Base-by-base conservation (phyloP, 92 coral and sea anemone species). In the Heliopora coerulea region DNA sequence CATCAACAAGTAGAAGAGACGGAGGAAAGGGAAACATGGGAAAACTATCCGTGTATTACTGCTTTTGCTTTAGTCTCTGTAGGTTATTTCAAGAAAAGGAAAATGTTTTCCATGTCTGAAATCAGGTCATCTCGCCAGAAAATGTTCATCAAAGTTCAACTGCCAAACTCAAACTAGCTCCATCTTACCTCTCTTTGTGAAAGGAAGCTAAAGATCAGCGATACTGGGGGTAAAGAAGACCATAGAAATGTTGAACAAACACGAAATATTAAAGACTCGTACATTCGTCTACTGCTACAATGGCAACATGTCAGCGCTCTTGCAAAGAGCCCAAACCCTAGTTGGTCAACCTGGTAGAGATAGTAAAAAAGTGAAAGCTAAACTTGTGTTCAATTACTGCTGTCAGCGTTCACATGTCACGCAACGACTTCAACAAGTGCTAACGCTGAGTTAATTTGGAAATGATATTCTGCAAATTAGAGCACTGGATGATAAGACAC, bases 321-420 rank as follows among this genome's bases (percentile, higher is more conserved):
- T 80, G 60, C 79, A 80, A 59, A 80, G 79, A 8, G 79, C 83
- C 52, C 34, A 23, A 35, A 59, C 78, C 59, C 21, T 69, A 31
- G 70, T 58, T 13, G 54, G 78, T 12, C 69, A 49, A 41, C 78
- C 77, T n/a, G 41, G 25, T 33, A 19, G 31, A 11, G 33, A 77
- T 31, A 12, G 29, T 1, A 27, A 19, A 23, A 21, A 58, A 54
- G 49, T 42, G 60, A 31, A 78, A 34, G 78, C 66, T 17, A 68
- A 79, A 68, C 39, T 80, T 50, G 68, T 80, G 3, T 70, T 70
- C n/a, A 70, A 70, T 35, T 80, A 79, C 12, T 66, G 83, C 65
- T 54, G 83, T 37, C 68, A 64, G 68, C 77, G 49, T 8, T 31
- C 70, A 8, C 68, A 78, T 49, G 49, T 79, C 58, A 60, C 83